These are phyloP conservation scores for Rhagophthalmus giganteus DNA, from an alignment of 2,888 invertebrate genomes.

Conservation along the genomic window DNA sequence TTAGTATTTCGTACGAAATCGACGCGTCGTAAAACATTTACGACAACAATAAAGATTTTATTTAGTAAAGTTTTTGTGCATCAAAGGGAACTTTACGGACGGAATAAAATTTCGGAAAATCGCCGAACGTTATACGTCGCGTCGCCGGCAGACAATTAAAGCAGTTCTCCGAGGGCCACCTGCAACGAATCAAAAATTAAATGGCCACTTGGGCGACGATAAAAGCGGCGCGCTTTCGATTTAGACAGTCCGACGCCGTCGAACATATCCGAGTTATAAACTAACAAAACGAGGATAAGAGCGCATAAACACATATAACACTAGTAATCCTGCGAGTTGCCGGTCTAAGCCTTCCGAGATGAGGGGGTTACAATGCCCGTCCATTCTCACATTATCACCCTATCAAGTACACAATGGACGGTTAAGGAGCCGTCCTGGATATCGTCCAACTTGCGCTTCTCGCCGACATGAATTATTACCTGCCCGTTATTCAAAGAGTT, in stretches of 20 bases:
- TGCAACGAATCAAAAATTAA: neutral
- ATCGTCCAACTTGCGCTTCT: slow-evolving; percentile 25
- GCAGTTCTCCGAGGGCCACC: neutral
- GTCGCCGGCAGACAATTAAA: no score
- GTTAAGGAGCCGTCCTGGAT: slow-evolving; percentile 27
- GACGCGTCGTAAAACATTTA: no score
- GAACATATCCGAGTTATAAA: slow-evolving; percentile 19
- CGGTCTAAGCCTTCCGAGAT: slow-evolving; percentile 27
- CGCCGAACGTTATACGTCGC: no score
- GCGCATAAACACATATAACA: slow-evolving; percentile 25
- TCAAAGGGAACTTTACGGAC: neutral
- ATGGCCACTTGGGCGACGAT: neutral
- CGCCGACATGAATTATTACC: neutral
- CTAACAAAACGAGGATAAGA: slow-evolving; percentile 24
- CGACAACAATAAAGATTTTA: no score
- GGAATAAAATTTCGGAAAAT: neutral
- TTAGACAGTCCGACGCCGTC: slow-evolving; percentile 24
- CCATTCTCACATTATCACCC: slow-evolving; percentile 31
- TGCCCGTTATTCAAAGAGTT: neutral
- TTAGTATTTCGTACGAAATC: no score
- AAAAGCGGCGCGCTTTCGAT: slow-evolving; percentile 13
- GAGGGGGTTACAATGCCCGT: slow-evolving; percentile 29
- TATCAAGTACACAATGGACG: slow-evolving; percentile 29
- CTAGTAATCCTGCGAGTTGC: slow-evolving; percentile 28
- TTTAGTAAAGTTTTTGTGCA: neutral